phyloP scores from a whole-genome alignment of 2,113 vertebrate genomes.

The Cyanoramphus novaezelandiae region DNA sequence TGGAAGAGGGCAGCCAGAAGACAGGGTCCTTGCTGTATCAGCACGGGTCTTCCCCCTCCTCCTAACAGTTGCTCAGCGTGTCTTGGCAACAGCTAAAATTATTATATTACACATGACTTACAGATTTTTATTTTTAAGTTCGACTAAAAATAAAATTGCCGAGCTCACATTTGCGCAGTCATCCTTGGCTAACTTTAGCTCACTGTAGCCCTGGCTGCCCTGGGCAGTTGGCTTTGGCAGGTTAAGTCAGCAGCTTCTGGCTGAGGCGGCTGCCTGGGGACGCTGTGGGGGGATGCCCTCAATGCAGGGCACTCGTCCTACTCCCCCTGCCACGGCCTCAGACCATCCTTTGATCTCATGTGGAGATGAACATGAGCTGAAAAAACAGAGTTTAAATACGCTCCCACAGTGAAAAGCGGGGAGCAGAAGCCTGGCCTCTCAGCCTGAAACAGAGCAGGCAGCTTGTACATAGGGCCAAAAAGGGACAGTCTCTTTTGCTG shows the following conservation, averaged over 20 bases:
- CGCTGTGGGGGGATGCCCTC: fast-evolving
- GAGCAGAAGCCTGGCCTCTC: neutral
- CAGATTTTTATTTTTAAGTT: slow-evolving; percentile 37
- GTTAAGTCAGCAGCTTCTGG: neutral
- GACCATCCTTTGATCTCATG: neutral
- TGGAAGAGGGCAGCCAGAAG: neutral
- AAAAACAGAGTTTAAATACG: neutral
- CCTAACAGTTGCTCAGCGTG: slow-evolving; percentile 33
- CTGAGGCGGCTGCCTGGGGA: neutral
- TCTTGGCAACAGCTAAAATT: slow-evolving; percentile 70
- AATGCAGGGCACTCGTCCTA: fast-evolving
- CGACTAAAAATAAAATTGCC: slow-evolving; percentile 26
- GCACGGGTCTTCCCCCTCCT: slow-evolving; percentile 7
- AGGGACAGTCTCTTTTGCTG: neutral
- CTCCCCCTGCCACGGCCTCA: neutral
- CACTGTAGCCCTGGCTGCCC: slow-evolving; percentile 7
- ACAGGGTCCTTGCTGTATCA: neutral
- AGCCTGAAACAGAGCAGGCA: neutral
- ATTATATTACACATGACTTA: slow-evolving; percentile 66
- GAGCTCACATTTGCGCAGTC: slow-evolving; percentile 58
- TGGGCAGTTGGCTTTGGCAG: neutral
- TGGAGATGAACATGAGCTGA: neutral
- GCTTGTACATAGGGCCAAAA: fast-evolving
- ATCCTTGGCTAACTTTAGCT: slow-evolving; percentile 57
- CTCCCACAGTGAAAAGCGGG: neutral